Evolutionary conservation across 1,140 invertebrate species (phyloP).

Genomic region (Parapsyche elsis): DNA sequence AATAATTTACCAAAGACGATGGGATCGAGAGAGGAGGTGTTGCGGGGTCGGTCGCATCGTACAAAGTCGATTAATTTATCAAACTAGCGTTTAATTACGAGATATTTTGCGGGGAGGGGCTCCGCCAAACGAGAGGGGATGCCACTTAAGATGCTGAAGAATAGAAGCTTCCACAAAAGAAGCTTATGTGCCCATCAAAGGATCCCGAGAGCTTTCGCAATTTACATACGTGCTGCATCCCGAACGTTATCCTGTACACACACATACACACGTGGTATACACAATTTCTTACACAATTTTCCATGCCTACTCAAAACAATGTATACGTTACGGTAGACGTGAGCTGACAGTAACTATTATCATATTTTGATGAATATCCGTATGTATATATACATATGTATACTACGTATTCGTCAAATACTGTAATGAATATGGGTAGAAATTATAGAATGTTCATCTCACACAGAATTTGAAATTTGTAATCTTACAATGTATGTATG

Average conservation of each 20-base stretch:
- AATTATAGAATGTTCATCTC: too few relatives aligned
- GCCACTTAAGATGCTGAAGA: not conserved
- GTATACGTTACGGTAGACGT: not conserved
- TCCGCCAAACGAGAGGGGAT: not conserved
- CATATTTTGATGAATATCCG: too few relatives aligned
- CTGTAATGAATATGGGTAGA: too few relatives aligned
- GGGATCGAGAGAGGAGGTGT: too few relatives aligned
- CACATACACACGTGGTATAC: too few relatives aligned
- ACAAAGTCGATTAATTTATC: constrained; percentile 41
- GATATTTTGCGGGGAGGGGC: constrained; percentile 33
- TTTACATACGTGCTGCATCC: constrained; percentile 17
- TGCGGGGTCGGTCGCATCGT: not conserved
- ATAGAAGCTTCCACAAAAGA: not conserved
- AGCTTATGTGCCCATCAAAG: constrained; percentile 17
- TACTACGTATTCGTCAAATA: too few relatives aligned
- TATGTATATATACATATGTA: too few relatives aligned
- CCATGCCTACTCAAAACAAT: not conserved
- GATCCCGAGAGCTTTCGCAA: constrained; percentile 6
- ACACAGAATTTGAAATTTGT: too few relatives aligned
- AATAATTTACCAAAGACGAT: too few relatives aligned
- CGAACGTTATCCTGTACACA: not conserved
- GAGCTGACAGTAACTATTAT: too few relatives aligned
- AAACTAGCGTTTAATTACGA: constrained; percentile 48
- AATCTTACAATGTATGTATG: too few relatives aligned
- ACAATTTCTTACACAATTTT: too few relatives aligned